Base-by-base conservation (phyloP, 2,888 invertebrate species). In the Folsomia candida region DNA sequence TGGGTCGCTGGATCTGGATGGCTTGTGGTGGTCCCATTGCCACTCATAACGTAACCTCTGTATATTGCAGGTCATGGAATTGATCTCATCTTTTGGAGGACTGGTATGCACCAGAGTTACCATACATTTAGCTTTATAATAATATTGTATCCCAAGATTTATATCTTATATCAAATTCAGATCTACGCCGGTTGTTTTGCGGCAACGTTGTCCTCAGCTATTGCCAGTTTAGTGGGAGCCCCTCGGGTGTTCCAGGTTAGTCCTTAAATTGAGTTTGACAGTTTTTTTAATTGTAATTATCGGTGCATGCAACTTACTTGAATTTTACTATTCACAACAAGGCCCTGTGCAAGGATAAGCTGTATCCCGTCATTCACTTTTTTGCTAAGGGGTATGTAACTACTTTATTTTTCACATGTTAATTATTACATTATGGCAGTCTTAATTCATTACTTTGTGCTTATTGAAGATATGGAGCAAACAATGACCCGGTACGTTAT, bases 371-470 rank as follows among this genome's bases (percentile, higher is more conserved):
- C 47, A 85, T 87, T 70, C 80, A 80, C 51, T 82, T 84, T 75
- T 88, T 88, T 81, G 86, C 85, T 20, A n/a, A n/a, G n/a, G n/a
- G n/a, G n/a, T n/a, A n/a, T n/a, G n/a, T n/a, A n/a, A n/a, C n/a
- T n/a, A n/a, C n/a, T n/a, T n/a, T n/a, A n/a, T n/a, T n/a, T n/a
- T n/a, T n/a, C n/a, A n/a, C n/a, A n/a, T n/a, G n/a, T n/a, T n/a
- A n/a, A n/a, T n/a, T n/a, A n/a, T n/a, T n/a, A n/a, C n/a, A n/a
- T n/a, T n/a, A n/a, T n/a, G n/a, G n/a, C n/a, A n/a, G n/a, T n/a
- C n/a, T 98, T 78, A 98, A 97, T 84, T 98, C 98, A 0, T n/a
- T 92, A 93, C 11, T 87, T 98, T 76, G 91, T 92, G 73, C 92
- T 89, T 84, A 97, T 99, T 85, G 93, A n/a, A n/a, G n/a, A n/a